Conservation (phyloP, 2,888 invertebrate species). For the Ligdia adustata region DNA sequence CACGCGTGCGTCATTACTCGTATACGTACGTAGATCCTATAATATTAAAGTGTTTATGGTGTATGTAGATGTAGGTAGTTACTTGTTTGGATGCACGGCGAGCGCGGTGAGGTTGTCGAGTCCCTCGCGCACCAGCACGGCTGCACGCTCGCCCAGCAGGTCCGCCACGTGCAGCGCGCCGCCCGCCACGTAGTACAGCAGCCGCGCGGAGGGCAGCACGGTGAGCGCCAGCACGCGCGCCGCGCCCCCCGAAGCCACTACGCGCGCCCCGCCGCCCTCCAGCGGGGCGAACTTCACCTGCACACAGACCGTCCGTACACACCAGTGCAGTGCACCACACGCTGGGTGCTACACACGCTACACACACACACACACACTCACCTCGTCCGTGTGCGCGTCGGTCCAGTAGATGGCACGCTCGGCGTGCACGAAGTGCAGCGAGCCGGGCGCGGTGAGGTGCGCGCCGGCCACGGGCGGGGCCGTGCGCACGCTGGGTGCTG, state of each 20-base stretch:
- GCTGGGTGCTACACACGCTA: no score
- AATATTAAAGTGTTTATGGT: no score
- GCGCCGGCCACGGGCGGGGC: slow-evolving; percentile 92
- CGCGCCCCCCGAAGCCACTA: slow-evolving; percentile 52
- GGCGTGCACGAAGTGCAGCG: slow-evolving; percentile 87
- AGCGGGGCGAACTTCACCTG: slow-evolving; percentile 82
- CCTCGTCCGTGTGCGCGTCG: slow-evolving; percentile 83
- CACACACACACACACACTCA: background rate
- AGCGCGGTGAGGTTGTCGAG: slow-evolving; percentile 86
- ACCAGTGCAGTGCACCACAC: no score
- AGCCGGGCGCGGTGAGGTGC: slow-evolving; percentile 87
- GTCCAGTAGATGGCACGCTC: slow-evolving; percentile 90
- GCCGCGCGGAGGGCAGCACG: slow-evolving; percentile 91
- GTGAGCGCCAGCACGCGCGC: slow-evolving; percentile 90
- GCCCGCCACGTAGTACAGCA: slow-evolving; percentile 88
- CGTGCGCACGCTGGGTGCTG: slow-evolving; percentile 90
- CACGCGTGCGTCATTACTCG: no score
- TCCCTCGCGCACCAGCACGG: slow-evolving; percentile 85
- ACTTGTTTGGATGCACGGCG: slow-evolving; percentile 86
- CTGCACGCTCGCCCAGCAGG: slow-evolving; percentile 88
- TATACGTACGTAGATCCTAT: no score
- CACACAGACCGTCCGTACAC: background rate
- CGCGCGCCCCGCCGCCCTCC: slow-evolving; percentile 86
- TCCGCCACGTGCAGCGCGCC: slow-evolving; percentile 87
- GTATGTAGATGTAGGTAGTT: no score